Evolutionary conservation across 2,888 invertebrate species (phyloP).

Genomic region (Escarpia spicata): DNA sequence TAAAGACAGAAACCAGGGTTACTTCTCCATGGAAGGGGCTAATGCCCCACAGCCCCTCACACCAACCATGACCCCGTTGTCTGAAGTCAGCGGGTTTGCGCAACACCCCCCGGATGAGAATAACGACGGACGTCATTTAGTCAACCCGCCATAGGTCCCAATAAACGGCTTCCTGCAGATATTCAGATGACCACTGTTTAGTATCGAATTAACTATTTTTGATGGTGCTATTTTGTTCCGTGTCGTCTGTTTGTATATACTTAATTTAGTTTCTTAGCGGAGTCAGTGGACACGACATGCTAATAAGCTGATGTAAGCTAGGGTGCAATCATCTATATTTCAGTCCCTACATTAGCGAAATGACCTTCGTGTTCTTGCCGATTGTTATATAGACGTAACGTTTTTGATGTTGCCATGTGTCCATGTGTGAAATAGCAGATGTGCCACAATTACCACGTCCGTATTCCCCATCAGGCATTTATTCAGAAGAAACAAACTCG

Average conservation of each 20-base stretch:
- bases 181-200: not conserved
- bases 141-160: not conserved
- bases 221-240: not conserved
- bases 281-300: not conserved
- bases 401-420: not conserved
- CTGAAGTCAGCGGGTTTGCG: slow-evolving; percentile 33
- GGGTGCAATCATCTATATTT: not conserved
- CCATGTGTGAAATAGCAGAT: no score
- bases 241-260: not conserved
- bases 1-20: slow-evolving; percentile 31
- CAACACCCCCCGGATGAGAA: not conserved
- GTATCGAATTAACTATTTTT: not conserved
- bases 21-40: slow-evolving; percentile 27
- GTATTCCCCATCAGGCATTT: not conserved
- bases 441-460: no score
- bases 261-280: not conserved
- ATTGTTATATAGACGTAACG: not conserved
- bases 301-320: not conserved
- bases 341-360: no score
- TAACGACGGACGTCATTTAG: not conserved
- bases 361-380: no score
- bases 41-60: slow-evolving; percentile 28
- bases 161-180: not conserved
- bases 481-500: not conserved
- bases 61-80: slow-evolving; percentile 35